A percentile compares a stretch with the other conserved stretches of the same genome.
Conservation (phyloP, 2,888 invertebrate genomes). For the Trichopria drosophilae region DNA sequence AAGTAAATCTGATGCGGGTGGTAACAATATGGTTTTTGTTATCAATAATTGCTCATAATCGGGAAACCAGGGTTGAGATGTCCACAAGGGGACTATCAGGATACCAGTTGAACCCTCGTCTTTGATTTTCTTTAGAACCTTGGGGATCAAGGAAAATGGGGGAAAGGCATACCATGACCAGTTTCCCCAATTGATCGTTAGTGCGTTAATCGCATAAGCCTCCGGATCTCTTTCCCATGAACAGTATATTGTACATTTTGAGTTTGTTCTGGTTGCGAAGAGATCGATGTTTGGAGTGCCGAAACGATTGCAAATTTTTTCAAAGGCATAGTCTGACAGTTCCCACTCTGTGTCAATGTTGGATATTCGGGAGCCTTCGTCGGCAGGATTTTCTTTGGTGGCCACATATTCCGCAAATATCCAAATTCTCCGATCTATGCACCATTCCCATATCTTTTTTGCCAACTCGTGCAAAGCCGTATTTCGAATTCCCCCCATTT, state of each 20-base stretch:
- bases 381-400: too few species aligned
- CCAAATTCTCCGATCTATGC: too few species aligned
- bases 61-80: constrained; percentile 7
- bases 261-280: neutral
- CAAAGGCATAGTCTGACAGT: too few species aligned
- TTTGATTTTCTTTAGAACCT: neutral
- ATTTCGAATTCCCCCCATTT: too few species aligned
- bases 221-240: too few species aligned
- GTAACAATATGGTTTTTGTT: neutral
- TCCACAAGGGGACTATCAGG: constrained; percentile 6
- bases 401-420: neutral
- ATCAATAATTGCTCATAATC: neutral
- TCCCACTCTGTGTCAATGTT: too few species aligned
- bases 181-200: neutral
- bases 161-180: neutral
- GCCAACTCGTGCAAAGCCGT: neutral
- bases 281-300: neutral
- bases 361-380: too few species aligned
- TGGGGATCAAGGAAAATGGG: too few species aligned
- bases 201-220: too few species aligned
- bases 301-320: neutral
- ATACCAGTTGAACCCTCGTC: constrained; percentile 2
- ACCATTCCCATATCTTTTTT: neutral
- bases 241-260: too few species aligned
- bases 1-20: too few species aligned